These are phyloP conservation scores for Erebia epiphron DNA, from an alignment of 2,888 invertebrate species.

Conservation along the genomic window DNA sequence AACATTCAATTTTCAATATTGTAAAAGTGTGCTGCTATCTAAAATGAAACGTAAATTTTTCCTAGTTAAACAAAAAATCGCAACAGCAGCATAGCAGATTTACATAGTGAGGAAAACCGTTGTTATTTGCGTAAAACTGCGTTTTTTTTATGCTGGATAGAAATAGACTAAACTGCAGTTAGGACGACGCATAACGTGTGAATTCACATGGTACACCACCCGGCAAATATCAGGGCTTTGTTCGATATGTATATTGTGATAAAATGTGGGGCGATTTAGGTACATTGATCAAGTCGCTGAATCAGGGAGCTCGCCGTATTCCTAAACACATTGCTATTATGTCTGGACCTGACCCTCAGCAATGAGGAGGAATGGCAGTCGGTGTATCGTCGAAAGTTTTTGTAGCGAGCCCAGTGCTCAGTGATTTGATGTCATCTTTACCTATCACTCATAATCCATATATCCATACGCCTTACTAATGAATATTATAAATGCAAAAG, in stretches of 20 bases:
- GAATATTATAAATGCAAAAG: too few relatives aligned
- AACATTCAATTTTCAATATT: neutral
- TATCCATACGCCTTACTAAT: too few relatives aligned
- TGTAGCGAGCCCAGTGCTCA: too few relatives aligned
- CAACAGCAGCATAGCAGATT: neutral
- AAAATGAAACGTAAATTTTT: neutral
- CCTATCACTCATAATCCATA: too few relatives aligned
- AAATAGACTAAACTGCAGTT: neutral
- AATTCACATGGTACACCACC: neutral
- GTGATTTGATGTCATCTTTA: too few relatives aligned
- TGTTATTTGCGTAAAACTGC: slow-evolving; percentile 1
- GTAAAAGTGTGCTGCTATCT: neutral
- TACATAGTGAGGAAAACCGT: neutral
- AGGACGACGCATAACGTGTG: neutral
- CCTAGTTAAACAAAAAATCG: neutral
- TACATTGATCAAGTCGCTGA: too few relatives aligned
- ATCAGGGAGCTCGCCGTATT: too few relatives aligned
- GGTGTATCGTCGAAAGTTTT: too few relatives aligned
- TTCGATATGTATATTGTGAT: slow-evolving; percentile 5
- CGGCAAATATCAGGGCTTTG: slow-evolving; percentile 2
- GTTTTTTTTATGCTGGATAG: neutral
- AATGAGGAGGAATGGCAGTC: too few relatives aligned
- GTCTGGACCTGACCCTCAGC: too few relatives aligned
- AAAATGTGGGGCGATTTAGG: neutral
- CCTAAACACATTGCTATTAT: too few relatives aligned